Evolutionary conservation across 2,888 invertebrate species (phyloP).

Genomic region (Suillia variegata): DNA sequence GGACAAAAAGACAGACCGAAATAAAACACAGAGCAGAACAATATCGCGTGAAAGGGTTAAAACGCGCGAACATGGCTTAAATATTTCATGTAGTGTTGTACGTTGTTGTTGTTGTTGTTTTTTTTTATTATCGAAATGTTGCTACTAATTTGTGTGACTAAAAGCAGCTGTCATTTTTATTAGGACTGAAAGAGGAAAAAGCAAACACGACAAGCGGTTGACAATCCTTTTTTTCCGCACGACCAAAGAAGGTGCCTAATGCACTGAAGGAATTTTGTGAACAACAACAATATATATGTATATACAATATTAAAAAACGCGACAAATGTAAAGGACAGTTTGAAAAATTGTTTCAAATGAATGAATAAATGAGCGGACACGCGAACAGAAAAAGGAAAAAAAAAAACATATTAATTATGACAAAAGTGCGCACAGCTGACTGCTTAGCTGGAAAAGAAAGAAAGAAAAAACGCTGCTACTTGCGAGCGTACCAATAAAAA

Average conservation of each 20-base stretch:
- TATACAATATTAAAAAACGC: too few species aligned
- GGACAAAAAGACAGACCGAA: background rate
- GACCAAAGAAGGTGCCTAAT: background rate
- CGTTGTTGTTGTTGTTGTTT: background rate
- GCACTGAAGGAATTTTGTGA: background rate
- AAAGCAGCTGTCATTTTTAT: background rate
- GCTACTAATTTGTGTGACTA: background rate
- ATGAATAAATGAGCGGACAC: too few species aligned
- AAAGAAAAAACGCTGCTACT: too few species aligned
- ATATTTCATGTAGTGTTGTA: background rate
- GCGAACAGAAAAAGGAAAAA: too few species aligned
- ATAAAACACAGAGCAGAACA: background rate
- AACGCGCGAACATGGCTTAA: constrained; percentile 3
- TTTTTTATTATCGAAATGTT: background rate
- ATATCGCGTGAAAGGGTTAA: background rate
- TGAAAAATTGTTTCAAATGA: too few species aligned
- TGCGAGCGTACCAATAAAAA: too few species aligned
- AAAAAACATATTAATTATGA: too few species aligned
- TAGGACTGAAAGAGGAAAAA: too few species aligned
- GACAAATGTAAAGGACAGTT: too few species aligned
- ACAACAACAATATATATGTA: too few species aligned
- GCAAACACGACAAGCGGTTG: background rate
- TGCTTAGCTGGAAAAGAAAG: too few species aligned
- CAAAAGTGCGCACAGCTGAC: too few species aligned
- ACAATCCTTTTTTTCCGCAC: background rate